These are phyloP conservation scores for Lampropteryx suffumata DNA, from an alignment of 2,888 invertebrate genomes.

Conservation along the genomic window DNA sequence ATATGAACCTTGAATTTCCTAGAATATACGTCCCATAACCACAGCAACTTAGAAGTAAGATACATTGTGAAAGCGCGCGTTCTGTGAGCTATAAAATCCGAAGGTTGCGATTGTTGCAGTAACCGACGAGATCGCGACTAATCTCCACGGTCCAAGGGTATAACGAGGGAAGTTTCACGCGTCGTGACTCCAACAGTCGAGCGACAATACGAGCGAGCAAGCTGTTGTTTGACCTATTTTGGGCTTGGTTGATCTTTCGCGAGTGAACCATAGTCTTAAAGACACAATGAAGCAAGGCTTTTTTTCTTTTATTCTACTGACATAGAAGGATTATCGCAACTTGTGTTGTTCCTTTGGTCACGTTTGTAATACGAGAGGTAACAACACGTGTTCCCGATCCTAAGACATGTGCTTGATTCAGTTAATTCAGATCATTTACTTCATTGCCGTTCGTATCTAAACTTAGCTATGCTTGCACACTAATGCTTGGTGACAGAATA, in stretches of 20 bases:
- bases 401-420: no score
- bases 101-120: slow-evolving; percentile 47
- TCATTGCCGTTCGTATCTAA: no score
- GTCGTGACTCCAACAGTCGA: slow-evolving; percentile 23
- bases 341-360: no score
- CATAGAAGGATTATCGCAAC: no score
- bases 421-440: no score
- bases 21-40: slow-evolving; percentile 7
- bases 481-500: no score
- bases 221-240: slow-evolving; percentile 27
- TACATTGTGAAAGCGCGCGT: slow-evolving; percentile 16
- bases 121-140: slow-evolving; percentile 46
- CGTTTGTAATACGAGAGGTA: no score
- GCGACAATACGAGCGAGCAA: slow-evolving; percentile 18
- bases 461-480: no score
- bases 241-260: not conserved
- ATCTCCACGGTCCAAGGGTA: slow-evolving; percentile 59
- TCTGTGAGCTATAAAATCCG: slow-evolving; percentile 33
- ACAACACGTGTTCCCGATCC: no score
- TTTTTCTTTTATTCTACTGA: no score
- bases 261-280: no score
- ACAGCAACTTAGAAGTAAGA: slow-evolving; percentile 12
- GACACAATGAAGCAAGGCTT: not conserved
- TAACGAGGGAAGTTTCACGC: slow-evolving; percentile 43
- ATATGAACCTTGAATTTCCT: slow-evolving; percentile 4